Conservation (phyloP, 2,888 invertebrate genomes). For the Drosophila kanekoi region DNA sequence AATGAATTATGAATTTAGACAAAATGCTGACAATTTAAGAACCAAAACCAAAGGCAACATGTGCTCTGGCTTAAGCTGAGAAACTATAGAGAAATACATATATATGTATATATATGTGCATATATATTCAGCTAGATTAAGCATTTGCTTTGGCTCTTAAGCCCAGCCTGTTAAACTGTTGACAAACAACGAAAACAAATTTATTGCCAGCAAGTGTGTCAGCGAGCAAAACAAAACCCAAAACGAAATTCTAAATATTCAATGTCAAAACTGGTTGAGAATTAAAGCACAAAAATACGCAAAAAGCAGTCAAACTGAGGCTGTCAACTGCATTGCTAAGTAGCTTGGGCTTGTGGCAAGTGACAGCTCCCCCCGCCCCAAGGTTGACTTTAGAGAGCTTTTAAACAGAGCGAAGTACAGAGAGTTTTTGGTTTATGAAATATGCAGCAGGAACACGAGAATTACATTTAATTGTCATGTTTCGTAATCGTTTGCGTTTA, state of each 20-base stretch:
- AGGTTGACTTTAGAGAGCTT: slow-evolving; percentile 18
- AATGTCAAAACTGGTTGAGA: slow-evolving; percentile 71
- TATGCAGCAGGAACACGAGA: not conserved
- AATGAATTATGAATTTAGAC: slow-evolving; percentile 45
- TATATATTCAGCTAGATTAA: not conserved
- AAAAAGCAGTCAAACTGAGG: slow-evolving; percentile 56
- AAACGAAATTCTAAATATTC: slow-evolving; percentile 58
- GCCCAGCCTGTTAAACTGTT: slow-evolving; percentile 44
- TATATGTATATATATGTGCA: too few relatives aligned
- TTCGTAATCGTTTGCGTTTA: not conserved
- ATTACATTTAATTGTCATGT: not conserved
- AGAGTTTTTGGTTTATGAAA: not conserved
- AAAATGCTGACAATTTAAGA: slow-evolving; percentile 38
- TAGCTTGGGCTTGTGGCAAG: slow-evolving; percentile 37
- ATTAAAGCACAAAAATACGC: slow-evolving; percentile 42
- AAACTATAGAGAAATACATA: slow-evolving; percentile 11
- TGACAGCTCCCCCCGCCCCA: slow-evolving; percentile 31
- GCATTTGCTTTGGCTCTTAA: slow-evolving; percentile 15
- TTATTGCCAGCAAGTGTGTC: slow-evolving; percentile 61
- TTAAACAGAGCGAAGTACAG: not conserved
- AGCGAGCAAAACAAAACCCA: slow-evolving; percentile 26
- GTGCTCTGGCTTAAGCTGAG: slow-evolving; percentile 34
- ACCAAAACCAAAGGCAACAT: slow-evolving; percentile 40
- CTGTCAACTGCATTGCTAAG: slow-evolving; percentile 75
- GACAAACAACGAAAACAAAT: slow-evolving; percentile 51